Percentiles rank a stretch among this genome's conserved stretches.
These are phyloP conservation scores for Corynorhinus townsendii DNA, from an alignment of 2,113 vertebrate species.

Conservation along the genomic window DNA sequence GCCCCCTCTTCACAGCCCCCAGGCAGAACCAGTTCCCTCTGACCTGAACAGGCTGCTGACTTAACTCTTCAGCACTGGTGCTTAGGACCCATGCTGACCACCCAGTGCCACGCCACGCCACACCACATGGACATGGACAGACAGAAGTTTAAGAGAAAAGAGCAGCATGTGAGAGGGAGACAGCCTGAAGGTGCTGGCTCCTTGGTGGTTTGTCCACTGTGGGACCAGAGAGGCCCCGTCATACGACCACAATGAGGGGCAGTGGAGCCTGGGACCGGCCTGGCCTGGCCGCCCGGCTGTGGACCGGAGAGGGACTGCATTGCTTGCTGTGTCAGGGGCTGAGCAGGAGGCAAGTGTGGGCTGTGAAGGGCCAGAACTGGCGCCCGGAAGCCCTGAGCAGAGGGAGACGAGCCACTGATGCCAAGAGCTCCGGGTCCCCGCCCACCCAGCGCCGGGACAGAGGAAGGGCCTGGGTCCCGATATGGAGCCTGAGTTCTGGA, in stretches of 20 bases:
- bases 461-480: not conserved
- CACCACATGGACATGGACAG: not conserved
- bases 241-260: fast-evolving
- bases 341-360: fast-evolving
- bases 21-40: not conserved
- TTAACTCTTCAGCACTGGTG: not conserved
- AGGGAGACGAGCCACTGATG: not conserved
- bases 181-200: not conserved
- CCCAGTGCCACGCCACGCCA: fast-evolving
- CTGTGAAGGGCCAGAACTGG: not conserved
- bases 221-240: not conserved
- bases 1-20: not conserved
- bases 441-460: no score
- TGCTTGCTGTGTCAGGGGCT: not conserved
- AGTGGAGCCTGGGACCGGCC: not conserved
- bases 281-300: not conserved
- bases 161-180: not conserved
- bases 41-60: not conserved
- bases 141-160: not conserved
- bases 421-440: no score
- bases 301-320: not conserved
- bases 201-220: fast-evolving
- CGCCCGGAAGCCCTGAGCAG: not conserved
- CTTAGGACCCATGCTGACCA: not conserved
- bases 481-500: not conserved